Evolutionary conservation across 2,888 invertebrate species (phyloP), one percentile per base, ranked within the genome.

Genomic region (Caenorhabditis japonica): DNA sequence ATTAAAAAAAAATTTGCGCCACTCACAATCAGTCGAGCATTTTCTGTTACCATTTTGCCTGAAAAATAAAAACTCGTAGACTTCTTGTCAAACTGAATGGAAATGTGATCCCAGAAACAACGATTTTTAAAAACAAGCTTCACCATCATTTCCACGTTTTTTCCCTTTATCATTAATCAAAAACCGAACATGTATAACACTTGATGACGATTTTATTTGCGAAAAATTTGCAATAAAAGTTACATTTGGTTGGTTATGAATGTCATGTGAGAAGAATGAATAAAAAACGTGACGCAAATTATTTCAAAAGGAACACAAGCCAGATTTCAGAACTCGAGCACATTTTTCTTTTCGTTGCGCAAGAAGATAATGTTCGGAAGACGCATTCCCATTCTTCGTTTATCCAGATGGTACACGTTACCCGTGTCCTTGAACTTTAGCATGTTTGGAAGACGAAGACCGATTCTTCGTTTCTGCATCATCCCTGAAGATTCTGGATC

Each of bases 401-500:
- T 77, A 17, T 68, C 70, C 56, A 74, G n/a, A 8, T 68, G 62
- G 36, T 62, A 56, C 53, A 44, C 33, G 25, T 33, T 56, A 21
- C 51, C 36, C 21, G 58, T 55, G 36, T 77, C 73, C 30, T 74
- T 75, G 27, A 75, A 59, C 25, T 73, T 60, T 12, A 77, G 43
- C 60, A 77, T 46, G 55, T 77, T 77, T 12, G 77, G 77, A 1
- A 77, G 61, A 25, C 77, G 34, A 21, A 77, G 36, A 1, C 77
- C 77, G n/a, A 77, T 56, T 21, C 77, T 25, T 19, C 77, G 46
- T 27, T 74, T 77, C 36, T 74, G 52, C 4, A 66, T 41, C 1
- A 61, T 39, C 1, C 49, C 36, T 4, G 33, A 43, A 8, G 58
- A 33, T 8, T 66, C 60, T 0, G 59, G 55, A 30, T 60, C 69